Conservation (phyloP, 2,113 vertebrate species). For the Rhynchomys soricoides region DNA sequence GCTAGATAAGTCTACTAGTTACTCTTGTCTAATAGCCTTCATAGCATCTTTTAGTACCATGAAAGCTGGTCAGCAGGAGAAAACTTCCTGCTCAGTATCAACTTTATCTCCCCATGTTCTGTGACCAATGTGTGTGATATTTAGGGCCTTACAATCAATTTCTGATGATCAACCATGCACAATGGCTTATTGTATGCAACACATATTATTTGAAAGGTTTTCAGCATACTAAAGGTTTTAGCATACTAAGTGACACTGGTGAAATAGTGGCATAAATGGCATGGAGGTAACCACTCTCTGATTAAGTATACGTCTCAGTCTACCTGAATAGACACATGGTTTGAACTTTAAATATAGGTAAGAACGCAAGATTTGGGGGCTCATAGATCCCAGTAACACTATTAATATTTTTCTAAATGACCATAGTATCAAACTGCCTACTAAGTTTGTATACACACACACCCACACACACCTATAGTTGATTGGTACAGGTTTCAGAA, state of each 20-base stretch:
- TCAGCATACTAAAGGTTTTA: background rate
- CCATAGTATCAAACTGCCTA: background rate
- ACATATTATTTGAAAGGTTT: background rate
- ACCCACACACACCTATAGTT: background rate
- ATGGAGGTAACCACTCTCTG: background rate
- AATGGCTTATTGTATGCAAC: too few relatives aligned
- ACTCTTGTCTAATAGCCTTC: background rate
- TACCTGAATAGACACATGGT: background rate
- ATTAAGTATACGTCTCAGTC: background rate
- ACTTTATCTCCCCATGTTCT: background rate
- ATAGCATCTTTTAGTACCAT: background rate
- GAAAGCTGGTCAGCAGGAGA: background rate
- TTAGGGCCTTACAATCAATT: background rate
- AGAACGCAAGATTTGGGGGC: background rate
- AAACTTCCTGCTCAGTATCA: background rate
- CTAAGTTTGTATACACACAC: background rate
- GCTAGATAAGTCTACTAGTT: background rate
- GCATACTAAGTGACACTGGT: background rate
- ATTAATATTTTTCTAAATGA: background rate
- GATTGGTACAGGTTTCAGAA: background rate
- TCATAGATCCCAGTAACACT: background rate
- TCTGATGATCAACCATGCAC: background rate
- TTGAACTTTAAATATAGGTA: background rate
- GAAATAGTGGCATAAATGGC: background rate
- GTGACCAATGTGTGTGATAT: background rate